phyloP scores from a whole-genome alignment of 2,888 invertebrate species.

The Drosophila formosana region DNA sequence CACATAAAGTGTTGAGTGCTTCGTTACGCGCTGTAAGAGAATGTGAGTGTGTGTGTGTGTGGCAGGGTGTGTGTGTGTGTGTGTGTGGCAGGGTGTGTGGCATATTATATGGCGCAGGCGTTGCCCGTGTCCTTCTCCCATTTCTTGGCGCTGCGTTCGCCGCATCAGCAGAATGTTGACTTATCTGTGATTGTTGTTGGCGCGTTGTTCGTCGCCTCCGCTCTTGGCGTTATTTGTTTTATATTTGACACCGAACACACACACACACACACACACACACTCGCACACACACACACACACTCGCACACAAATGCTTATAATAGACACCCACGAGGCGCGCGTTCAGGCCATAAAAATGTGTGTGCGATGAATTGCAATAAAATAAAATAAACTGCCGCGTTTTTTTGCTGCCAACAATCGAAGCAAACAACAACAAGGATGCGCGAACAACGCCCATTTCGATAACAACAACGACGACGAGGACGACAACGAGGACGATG shows the following conservation, averaged over 20 bases:
- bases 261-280: constrained; percentile 24
- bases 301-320: constrained; percentile 10
- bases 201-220: constrained; percentile 28
- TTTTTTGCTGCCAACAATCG: constrained; percentile 36
- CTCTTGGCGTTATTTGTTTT: constrained; percentile 72
- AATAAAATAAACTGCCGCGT: constrained; percentile 77
- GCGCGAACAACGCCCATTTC: constrained; percentile 7
- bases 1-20: constrained; percentile 61
- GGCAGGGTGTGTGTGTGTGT: background rate
- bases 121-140: constrained; percentile 23
- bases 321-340: constrained; percentile 30
- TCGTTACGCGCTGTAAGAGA: constrained; percentile 46
- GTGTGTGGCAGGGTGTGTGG: constrained; percentile 16
- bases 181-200: constrained; percentile 64
- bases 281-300: constrained; percentile 12
- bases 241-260: constrained; percentile 68
- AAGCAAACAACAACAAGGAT: constrained; percentile 3
- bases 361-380: constrained; percentile 68
- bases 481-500: constrained; percentile 5
- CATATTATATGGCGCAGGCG: constrained; percentile 52
- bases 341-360: constrained; percentile 65
- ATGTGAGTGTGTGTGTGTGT: constrained; percentile 1
- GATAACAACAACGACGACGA: constrained; percentile 11
- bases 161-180: constrained; percentile 70
- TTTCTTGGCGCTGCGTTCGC: background rate